Evolutionary conservation across 1,140 invertebrate genomes (phyloP), one percentile per base, ranked within the genome.

Genomic region (Octopus bimaculoides): DNA sequence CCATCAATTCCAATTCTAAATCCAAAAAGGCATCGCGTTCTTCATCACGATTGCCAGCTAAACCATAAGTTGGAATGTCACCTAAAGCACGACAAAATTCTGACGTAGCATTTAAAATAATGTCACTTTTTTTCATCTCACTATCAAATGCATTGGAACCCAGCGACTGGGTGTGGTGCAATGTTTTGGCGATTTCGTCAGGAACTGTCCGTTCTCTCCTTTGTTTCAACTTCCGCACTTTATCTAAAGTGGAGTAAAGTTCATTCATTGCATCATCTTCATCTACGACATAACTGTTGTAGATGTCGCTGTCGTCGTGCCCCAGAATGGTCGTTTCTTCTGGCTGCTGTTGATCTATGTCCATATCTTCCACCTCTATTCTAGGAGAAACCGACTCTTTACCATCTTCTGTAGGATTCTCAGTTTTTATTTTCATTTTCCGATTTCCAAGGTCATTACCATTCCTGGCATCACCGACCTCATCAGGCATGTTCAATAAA

Each of bases 41-140:
- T 93, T 90, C 95, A 87, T 96, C 95, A 81, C 96, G 91, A 90
- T 97, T 97, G 61, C 96, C 95, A 75, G 96, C 93, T 77, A 87
- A 84, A 9, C 89, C 88, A 78, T 89, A 90, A 4, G 89, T 98
- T 61, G 97, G 96, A 86, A 98, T 97, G 89, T 98, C 97, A 52
- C 97, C 96, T 4, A 99, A 91, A 66, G 96, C 97, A 83, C 97
- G 93, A 89, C 97, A 99, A 92, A 99, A 99, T 91, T 99, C 98
- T 1, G 97, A 96, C 0, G 97, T 98, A 14, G 96, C 94, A 91
- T 99, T 97, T 54, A 99, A 90, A 54, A 96, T 93, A 83, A 99
- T 97, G 81, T 89, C 88, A 6, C 81, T 81, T 55, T 79, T 52
- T 82, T 79, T 55, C 76, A 78, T 66, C 78, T 79, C 79, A 79